These are phyloP conservation scores for Pangasianodon hypophthalmus DNA, from an alignment of 2,113 vertebrate species.

Conservation along the genomic window DNA sequence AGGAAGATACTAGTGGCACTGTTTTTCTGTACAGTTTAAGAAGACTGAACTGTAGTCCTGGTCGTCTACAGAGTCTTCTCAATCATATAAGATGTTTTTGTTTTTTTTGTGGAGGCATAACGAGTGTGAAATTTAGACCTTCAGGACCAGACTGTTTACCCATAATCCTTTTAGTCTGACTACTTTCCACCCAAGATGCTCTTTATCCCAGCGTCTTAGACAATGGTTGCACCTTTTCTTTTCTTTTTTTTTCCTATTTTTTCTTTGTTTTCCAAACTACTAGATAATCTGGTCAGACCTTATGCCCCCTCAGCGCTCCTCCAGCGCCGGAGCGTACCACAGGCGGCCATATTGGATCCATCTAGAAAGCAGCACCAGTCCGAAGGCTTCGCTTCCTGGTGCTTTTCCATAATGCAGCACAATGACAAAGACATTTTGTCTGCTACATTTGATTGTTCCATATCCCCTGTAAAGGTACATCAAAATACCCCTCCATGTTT, in stretches of 20 bases:
- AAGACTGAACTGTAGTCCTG: slow-evolving; percentile 30
- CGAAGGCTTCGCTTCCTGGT: slow-evolving; percentile 17
- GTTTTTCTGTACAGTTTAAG: slow-evolving; percentile 38
- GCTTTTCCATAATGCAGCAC: slow-evolving; percentile 24
- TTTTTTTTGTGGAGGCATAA: slow-evolving; percentile 32
- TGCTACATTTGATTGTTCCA: slow-evolving; percentile 39
- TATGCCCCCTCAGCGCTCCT: neutral
- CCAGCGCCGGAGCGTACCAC: slow-evolving; percentile 1
- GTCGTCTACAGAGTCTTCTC: slow-evolving; percentile 24
- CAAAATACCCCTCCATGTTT: neutral
- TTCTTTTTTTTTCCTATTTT: neutral
- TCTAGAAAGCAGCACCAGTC: slow-evolving; percentile 10
- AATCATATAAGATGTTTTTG: slow-evolving; percentile 11
- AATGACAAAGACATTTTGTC: slow-evolving; percentile 57
- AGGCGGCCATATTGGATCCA: slow-evolving; percentile 22
- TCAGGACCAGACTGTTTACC: slow-evolving; percentile 38
- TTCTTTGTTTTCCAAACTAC: neutral
- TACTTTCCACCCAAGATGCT: slow-evolving; percentile 31
- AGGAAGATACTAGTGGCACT: slow-evolving; percentile 38
- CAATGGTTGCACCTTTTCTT: neutral
- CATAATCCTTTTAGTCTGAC: slow-evolving; percentile 43
- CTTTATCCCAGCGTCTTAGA: slow-evolving; percentile 12
- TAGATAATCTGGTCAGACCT: neutral
- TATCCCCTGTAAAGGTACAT: slow-evolving; percentile 9
- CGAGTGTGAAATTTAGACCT: slow-evolving; percentile 4